phyloP scores from a whole-genome alignment of 2,797 vertebrate species.

The Diglossa cyanea region DNA sequence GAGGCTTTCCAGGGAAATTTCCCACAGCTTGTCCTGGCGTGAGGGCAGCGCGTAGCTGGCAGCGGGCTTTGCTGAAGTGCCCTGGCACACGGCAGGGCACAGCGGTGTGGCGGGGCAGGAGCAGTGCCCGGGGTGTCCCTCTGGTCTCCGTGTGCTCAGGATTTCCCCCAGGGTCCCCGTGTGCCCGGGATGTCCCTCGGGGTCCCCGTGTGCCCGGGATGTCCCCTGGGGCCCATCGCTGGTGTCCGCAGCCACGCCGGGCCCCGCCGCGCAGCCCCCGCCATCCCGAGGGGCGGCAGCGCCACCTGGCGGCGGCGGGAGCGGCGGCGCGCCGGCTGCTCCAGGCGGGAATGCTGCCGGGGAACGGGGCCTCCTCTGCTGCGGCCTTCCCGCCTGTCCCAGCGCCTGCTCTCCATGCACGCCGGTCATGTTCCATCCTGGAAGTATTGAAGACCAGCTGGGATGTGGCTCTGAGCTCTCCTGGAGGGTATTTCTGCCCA shows the following conservation, averaged over 20 bases:
- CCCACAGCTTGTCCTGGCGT: fast-evolving
- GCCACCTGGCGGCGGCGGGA: not conserved
- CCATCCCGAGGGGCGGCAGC: not conserved
- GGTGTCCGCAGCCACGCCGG: fast-evolving
- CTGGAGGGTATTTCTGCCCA: no score
- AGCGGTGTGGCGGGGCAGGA: fast-evolving
- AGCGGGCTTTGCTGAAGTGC: not conserved
- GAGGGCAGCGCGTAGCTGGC: fast-evolving
- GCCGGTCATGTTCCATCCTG: fast-evolving
- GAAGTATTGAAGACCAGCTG: not conserved
- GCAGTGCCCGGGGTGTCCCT: no score
- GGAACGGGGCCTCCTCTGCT: not conserved
- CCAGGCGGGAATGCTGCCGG: not conserved
- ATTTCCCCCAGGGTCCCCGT: no score
- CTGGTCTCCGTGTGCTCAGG: not conserved
- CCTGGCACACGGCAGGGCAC: fast-evolving
- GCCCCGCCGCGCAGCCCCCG: not conserved
- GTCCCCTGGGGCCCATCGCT: not conserved
- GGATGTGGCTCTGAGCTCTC: not conserved
- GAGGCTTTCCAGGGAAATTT: not conserved
- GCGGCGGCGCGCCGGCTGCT: not conserved
- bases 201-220: not conserved
- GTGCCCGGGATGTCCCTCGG: no score
- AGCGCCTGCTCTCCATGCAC: fast-evolving
- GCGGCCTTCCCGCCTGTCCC: not conserved